Conservation (phyloP, 2,888 invertebrate genomes). For the Flexamia atlantica region DNA sequence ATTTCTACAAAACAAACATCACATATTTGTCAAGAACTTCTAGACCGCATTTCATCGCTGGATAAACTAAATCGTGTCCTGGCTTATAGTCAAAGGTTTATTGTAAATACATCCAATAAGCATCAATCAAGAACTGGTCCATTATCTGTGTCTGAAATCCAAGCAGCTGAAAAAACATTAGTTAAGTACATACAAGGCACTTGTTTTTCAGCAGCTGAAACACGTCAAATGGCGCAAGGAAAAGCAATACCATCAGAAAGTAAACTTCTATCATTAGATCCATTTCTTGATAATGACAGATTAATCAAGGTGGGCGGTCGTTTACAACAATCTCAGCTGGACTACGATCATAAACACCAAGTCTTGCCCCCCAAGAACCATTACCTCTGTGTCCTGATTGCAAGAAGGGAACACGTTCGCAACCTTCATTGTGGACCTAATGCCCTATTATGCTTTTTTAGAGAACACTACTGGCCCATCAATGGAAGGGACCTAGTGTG, state of each 20-base stretch:
- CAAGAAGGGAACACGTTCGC: neutral
- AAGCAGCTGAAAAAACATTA: neutral
- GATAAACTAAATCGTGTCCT: constrained; percentile 5
- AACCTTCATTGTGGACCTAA: constrained; percentile 51
- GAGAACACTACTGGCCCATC: constrained; percentile 57
- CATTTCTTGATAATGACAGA: constrained; percentile 47
- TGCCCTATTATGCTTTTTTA: constrained; percentile 21
- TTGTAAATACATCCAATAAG: neutral
- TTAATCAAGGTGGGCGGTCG: constrained; percentile 50
- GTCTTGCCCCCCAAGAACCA: constrained; percentile 48
- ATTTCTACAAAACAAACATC: neutral
- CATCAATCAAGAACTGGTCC: neutral
- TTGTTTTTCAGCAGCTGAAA: neutral
- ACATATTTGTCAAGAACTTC: neutral
- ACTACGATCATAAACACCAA: constrained; percentile 33
- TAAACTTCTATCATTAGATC: constrained; percentile 21
- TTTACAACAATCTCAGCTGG: constrained; percentile 6
- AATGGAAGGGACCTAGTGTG: constrained; percentile 49
- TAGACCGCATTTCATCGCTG: neutral
- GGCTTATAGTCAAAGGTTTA: constrained; percentile 3
- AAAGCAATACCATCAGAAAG: constrained; percentile 3
- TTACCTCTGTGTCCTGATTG: neutral
- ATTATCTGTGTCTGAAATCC: constrained; percentile 10
- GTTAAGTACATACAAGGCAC: neutral
- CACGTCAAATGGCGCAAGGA: neutral